Evolutionary conservation across 2,113 vertebrate genomes (phyloP), one percentile per base, ranked within the genome.

Genomic region (Oryzias woworae): DNA sequence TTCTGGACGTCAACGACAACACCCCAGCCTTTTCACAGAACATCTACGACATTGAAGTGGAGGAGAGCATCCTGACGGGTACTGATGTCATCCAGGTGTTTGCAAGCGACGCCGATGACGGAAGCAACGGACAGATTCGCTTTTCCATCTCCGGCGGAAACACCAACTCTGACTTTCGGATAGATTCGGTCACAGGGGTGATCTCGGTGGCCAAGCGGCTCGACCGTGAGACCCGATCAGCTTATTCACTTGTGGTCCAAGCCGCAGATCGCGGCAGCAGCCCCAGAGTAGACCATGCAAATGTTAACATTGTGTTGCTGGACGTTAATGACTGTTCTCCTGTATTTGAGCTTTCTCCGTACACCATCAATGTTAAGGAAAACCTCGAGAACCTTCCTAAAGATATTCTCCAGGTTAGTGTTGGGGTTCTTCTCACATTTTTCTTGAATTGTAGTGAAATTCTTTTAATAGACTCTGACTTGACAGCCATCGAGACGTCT

Each of bases 1-100:
- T 99, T 2, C 90, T 98, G 69, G 97, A 98, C 17, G 88, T 98
- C 41, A 99, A 99, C 3, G 97, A 99, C 69, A 98, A 98, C 77
- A 95, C 90, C 4, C 97, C 97, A 0, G 83, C 90, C 62, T 99
- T 99, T 85, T 92, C 93, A 0, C 94, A 96, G 71, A 91, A 93
- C 48, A 77, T 93, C 58, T 98, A 97, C 46, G 91, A 92, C 75
- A 92, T 97, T 4, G 96, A 97, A 77, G 92, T 98, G 1, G 85
- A 87, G 2, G 97, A 99, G 83, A 84, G 94, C 65, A 96, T 87
- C 6, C 78, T 98, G 65, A 96, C 94, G 0, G 96, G 97, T 0
- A 94, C 94, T 0, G 97, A 98, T 51, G 86, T 99, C 23, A 75
- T 93, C 26, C 96, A 96, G 67, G 94, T 98, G 28, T 85, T 79